phyloP scores from a whole-genome alignment of 2,888 invertebrate species.

The Polydrusus pterygomalis region DNA sequence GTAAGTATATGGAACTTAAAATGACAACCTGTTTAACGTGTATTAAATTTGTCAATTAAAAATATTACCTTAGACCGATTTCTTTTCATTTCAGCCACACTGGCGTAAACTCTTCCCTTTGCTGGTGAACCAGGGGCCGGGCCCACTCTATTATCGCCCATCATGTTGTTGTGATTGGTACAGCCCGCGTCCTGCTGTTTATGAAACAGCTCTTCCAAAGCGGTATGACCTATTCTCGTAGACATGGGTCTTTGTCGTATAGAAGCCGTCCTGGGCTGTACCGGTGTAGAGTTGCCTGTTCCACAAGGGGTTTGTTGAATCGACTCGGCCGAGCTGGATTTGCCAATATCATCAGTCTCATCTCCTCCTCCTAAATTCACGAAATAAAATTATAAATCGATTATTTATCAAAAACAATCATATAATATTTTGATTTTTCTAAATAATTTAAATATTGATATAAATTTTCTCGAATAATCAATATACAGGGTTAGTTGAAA shows the following conservation, averaged over 20 bases:
- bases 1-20: too few species aligned
- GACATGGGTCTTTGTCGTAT: constrained; percentile 92
- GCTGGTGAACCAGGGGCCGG: constrained; percentile 70
- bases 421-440: too few species aligned
- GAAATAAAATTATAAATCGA: background rate
- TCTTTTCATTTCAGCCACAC: constrained; percentile 96
- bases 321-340: constrained; percentile 89
- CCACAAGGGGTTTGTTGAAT: constrained; percentile 76
- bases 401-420: background rate
- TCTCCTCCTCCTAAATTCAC: constrained; percentile 78
- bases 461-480: too few species aligned
- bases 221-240: constrained; percentile 91
- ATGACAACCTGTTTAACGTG: too few species aligned
- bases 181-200: constrained; percentile 72
- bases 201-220: constrained; percentile 94
- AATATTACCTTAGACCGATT: constrained; percentile 82
- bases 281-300: constrained; percentile 75
- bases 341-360: constrained; percentile 82
- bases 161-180: constrained; percentile 25
- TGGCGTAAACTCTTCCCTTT: constrained; percentile 87
- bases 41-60: too few species aligned
- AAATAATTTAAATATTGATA: too few species aligned
- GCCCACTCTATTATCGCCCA: constrained; percentile 31
- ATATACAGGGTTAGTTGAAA: too few species aligned
- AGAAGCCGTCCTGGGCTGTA: constrained; percentile 90